Evolutionary conservation across 2,888 invertebrate species (phyloP), one percentile per base, ranked within the genome.

Genomic region (Ecliptopera silaceata): DNA sequence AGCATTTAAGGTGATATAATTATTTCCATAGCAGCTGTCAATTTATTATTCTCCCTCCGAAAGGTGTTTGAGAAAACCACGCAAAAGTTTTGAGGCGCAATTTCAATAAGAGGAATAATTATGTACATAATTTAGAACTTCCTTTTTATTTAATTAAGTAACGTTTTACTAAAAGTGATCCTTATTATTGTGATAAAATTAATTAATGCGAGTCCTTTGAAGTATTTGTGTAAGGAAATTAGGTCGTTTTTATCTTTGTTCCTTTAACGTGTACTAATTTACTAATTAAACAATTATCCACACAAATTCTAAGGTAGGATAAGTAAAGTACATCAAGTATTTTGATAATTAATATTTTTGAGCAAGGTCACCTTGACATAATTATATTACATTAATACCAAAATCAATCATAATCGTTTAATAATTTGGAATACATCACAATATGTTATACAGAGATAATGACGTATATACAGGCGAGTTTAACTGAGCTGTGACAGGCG

Each of bases 131-230:
- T 68, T 68, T 59, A 48, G 64, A 73, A 68, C 62, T 69, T 71
- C 61, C 46, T 46, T 49, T 52, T 50, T 59, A 61, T 65, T 66
- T 70, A 72, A 71, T 71, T 70, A 69, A 59, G 57, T 62, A 65
- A 61, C 65, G 64, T 57, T 65, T 63, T 67, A 63, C 54, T 55
- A 45, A 71, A 72, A 68, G 26, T 71, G 60, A 71, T 74, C 64
- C 61, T 70, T 64, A 73, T 73, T 74, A 70, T 66, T 72, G 68
- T 70, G 65, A 65, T 65, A 68, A 68, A 73, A 70, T 71, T 72
- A 74, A 73, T 74, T 71, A 73, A 70, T 64, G 61, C 59, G 68
- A 66, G 69, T 70, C 71, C 74, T 73, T 74, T 74, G 74, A 74
- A 73, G 71, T 72, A 65, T 65, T 68, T 62, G 62, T 59, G 64